A percentile compares a stretch with the other conserved stretches of the same genome.
Evolutionary conservation across 1,140 invertebrate species (phyloP).

Genomic region (Eufriesea mexicana): DNA sequence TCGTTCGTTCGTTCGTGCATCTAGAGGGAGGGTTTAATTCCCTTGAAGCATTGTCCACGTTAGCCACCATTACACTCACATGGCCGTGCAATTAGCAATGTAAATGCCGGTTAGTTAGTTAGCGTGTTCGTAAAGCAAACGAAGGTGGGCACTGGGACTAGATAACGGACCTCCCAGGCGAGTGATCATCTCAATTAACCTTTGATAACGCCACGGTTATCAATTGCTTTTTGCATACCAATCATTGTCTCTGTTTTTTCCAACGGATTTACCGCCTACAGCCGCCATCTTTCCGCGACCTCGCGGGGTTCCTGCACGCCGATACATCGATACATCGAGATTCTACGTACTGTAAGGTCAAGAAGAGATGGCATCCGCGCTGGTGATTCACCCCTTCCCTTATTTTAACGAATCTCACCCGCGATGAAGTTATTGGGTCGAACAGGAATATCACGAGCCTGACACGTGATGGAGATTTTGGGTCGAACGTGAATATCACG

Average conservation of each 20-base stretch:
- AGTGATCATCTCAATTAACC: slow-evolving; percentile 75
- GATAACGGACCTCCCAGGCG: slow-evolving; percentile 80
- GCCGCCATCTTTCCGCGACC: background rate
- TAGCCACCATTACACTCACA: slow-evolving; percentile 78
- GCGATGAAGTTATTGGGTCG: too few species aligned
- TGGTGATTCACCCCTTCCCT: too few species aligned
- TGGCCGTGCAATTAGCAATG: slow-evolving; percentile 81
- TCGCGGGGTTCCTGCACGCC: background rate
- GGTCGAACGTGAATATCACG: too few species aligned
- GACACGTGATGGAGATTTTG: too few species aligned
- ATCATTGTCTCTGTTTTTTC: slow-evolving; percentile 19
- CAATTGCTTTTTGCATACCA: slow-evolving; percentile 64
- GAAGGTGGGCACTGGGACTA: slow-evolving; percentile 70
- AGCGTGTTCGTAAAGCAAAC: slow-evolving; percentile 78
- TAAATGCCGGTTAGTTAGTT: slow-evolving; percentile 82
- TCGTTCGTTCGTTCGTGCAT: slow-evolving; percentile 30
- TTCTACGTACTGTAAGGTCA: too few species aligned
- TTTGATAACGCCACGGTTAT: slow-evolving; percentile 72
- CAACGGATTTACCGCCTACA: too few species aligned
- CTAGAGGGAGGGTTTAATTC: slow-evolving; percentile 62
- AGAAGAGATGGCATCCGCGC: too few species aligned
- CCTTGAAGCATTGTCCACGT: slow-evolving; percentile 77
- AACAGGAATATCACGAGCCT: too few species aligned
- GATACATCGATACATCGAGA: too few species aligned
- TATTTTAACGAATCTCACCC: too few species aligned